Conservation (phyloP, 2,113 vertebrate genomes). For the Cyprinodon brontotheroides region DNA sequence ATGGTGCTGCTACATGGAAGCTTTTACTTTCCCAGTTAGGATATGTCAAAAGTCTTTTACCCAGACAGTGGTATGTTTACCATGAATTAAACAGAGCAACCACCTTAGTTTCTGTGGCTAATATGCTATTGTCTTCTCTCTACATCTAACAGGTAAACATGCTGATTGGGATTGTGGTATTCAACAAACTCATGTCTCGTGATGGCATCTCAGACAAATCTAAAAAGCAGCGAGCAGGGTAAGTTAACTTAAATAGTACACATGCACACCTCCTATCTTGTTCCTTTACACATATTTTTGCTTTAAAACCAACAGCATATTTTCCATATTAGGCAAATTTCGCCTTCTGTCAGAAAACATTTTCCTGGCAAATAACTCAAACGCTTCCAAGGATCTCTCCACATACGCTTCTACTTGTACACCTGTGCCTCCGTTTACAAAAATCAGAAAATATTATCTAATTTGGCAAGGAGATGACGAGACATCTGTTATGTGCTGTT, state of each 20-base stretch:
- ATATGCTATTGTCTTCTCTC: slow-evolving; percentile 16
- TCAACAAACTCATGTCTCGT: slow-evolving; percentile 98
- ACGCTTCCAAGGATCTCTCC: slow-evolving; percentile 33
- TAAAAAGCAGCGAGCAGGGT: slow-evolving; percentile 99
- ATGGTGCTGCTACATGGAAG: neutral
- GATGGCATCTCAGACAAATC: slow-evolving; percentile 99
- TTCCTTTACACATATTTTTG: slow-evolving; percentile 7
- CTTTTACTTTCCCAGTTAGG: too few species aligned
- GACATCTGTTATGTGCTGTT: slow-evolving; percentile 51
- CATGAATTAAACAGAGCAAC: neutral
- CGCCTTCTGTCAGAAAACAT: slow-evolving; percentile 35
- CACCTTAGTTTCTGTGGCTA: neutral
- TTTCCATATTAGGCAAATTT: slow-evolving; percentile 31
- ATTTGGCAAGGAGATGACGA: slow-evolving; percentile 48
- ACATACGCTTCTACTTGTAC: slow-evolving; percentile 21
- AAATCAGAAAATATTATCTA: slow-evolving; percentile 30
- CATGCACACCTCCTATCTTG: slow-evolving; percentile 3
- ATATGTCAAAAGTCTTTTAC: neutral
- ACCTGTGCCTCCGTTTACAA: slow-evolving; percentile 29
- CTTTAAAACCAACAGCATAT: slow-evolving; percentile 18
- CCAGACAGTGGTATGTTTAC: neutral
- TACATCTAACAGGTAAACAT: slow-evolving; percentile 90
- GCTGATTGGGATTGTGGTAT: slow-evolving; percentile 97
- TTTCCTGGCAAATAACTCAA: slow-evolving; percentile 28
- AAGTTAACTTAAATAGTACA: slow-evolving; percentile 71